These are phyloP conservation scores for Poicephalus gulielmi DNA, from an alignment of 2,113 vertebrate genomes.

Conservation along the genomic window DNA sequence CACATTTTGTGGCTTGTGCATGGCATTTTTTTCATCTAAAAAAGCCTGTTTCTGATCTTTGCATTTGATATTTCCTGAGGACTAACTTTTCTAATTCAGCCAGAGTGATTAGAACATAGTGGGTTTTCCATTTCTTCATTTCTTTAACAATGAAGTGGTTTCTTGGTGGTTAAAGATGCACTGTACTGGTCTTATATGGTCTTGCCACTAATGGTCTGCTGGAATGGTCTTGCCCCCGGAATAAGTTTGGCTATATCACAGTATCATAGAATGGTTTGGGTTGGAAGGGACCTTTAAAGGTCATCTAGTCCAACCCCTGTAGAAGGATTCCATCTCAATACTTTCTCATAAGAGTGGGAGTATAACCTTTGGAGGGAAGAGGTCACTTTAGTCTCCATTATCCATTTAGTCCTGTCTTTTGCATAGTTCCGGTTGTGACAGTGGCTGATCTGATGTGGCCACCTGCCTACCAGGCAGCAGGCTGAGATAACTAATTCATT, in stretches of 20 bases:
- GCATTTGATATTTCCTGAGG: not conserved
- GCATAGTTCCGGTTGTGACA: not conserved
- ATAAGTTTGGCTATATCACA: not conserved
- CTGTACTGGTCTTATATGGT: not conserved
- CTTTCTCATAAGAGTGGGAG: not conserved
- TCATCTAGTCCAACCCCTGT: not conserved
- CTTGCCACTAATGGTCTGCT: not conserved
- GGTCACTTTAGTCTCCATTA: not conserved
- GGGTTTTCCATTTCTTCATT: not conserved
- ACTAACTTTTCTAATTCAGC: not conserved
- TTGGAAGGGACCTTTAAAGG: not conserved
- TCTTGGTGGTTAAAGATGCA: not conserved
- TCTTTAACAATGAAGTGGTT: not conserved
- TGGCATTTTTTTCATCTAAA: not conserved
- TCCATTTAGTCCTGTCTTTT: not conserved
- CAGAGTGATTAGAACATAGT: not conserved
- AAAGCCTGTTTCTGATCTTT: not conserved
- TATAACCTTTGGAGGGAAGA: not conserved
- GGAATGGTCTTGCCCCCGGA: not conserved
- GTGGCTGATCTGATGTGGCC: not conserved
- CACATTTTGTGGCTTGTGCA: not conserved
- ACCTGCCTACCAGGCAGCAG: slow-evolving; percentile 23
- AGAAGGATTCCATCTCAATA: not conserved
- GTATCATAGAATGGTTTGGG: not conserved
- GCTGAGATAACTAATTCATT: slow-evolving; percentile 45